Base-by-base conservation (phyloP, 1,140 invertebrate species). In the Hormaphis cornu region DNA sequence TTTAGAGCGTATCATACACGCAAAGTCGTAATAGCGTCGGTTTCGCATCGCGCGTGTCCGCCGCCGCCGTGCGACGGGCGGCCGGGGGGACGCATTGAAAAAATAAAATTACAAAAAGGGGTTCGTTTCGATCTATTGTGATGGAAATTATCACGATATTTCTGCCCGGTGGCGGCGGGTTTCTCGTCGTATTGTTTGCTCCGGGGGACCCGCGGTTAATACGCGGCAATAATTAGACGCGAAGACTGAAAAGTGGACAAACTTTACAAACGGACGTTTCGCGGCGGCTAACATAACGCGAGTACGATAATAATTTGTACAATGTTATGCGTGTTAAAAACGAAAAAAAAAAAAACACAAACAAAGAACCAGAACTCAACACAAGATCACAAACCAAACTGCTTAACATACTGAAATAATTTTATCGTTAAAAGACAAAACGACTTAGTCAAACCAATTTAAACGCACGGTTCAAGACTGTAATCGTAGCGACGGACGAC, bases 211-310 rank as follows among this genome's bases (percentile, higher is more conserved):
- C 20, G 40, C 44, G 44, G 30, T 33, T 48, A 33, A 48, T 50
- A 50, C 61, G 42, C 46, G 42, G 44, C 18, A 8, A 46, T 66
- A 48, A 66, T 66, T 22, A 33, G 44, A 61, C 18, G 37, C 28
- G 42, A 18, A 44, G 28, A 46, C 58, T 30, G 35, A 61, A 61
- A 61, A 61, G 42, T 26, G 58, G 28, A 46, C 58, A 61, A 61
- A 61, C 26, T 46, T 61, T 44, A 8, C 24, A 12, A 44, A 14
- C 37, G 58, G 58, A 44, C 8, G 58, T 61, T 56, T 56, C 14
- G 30, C 33, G 33, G 53, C 24, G 18, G 53, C 30, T 16, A 37
- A 37, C n/a, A n/a, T n/a, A 56, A 37, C 20, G 33, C 20, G 22
- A 37, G 37, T 56, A 56, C 16, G 14, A 56, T 37, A 37, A 56